Base-by-base conservation (phyloP, 2,797 vertebrate genomes). In the Hipposideros larvatus region DNA sequence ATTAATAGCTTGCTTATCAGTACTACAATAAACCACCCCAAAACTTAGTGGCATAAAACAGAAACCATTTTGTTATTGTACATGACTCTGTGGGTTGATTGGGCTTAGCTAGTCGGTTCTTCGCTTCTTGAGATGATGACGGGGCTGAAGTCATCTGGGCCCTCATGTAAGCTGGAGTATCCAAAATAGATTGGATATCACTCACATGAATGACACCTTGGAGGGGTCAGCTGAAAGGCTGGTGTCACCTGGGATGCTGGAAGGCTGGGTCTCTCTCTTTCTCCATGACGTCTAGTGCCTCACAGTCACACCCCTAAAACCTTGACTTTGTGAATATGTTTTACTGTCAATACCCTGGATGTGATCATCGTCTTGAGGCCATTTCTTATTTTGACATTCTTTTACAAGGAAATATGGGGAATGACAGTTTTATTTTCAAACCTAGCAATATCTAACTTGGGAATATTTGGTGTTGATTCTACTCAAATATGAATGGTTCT, bases 351-450 rank as follows among this genome's bases (percentile, higher is more conserved):
- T 26, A 14, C 19, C 31, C 7, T 26, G 65, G 9, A n/a, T 22
- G 24, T 34, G 41, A 59, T 77, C 77, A 77, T 51, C 19, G 22
- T 61, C 61, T 87, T 51, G n/a, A 61, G 22, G 19, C 22, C 26
- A 31, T 68, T 87, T 75, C 51, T 41, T 21, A 46, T 43, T 66
- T 57, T 86, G 57, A 71, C 13, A n/a, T 73, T 48, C 22, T 79
- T 79, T 86, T 53, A 83, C 68, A 7, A 4, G 13, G 31, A 79
- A 63, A 63, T 16, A 77, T 8, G 26, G 63, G 37, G 15, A 68
- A 48, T 11, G 24, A 51, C 48, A 75, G 86, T 75, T 96, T 94
- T 89, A 46, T 61, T 86, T 80, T 53, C 74, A 65, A 68, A 53
- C 65, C 11, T 22, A 83, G n/a, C 7, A n/a, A 41, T 65, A 37